Conservation (phyloP, 2,113 vertebrate genomes). For the Eira barbara region DNA sequence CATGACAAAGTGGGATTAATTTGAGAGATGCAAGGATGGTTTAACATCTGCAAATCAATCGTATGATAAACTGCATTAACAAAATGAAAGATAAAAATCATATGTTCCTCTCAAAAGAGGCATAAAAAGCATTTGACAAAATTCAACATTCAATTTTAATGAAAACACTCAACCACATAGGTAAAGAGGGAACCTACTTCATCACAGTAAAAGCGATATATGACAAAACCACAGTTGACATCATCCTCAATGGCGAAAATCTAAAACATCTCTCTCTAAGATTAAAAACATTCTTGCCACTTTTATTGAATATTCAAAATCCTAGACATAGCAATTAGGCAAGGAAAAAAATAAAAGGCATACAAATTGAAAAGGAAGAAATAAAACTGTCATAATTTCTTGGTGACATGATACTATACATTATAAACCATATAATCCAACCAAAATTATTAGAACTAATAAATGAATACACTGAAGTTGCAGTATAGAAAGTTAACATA, state of each 20-base stretch:
- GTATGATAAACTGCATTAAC: not conserved
- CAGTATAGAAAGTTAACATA: not conserved
- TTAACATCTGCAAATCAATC: not conserved
- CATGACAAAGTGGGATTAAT: not conserved
- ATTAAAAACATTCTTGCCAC: not conserved
- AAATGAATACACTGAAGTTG: not conserved
- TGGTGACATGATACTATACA: not conserved
- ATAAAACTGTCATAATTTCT: not conserved
- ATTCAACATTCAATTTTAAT: not conserved
- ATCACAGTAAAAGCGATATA: not conserved
- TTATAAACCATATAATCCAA: not conserved
- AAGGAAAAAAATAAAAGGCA: not conserved
- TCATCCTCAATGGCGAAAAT: not conserved
- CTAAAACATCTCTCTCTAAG: not conserved
- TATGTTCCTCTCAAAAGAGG: not conserved
- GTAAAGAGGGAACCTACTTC: not conserved
- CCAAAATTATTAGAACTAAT: not conserved
- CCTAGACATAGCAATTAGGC: not conserved
- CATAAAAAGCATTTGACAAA: not conserved
- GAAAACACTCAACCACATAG: not conserved
- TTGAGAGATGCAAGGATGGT: not conserved
- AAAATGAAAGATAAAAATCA: not conserved
- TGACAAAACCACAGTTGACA: not conserved
- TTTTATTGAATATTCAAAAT: not conserved
- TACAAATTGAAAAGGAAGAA: not conserved